phyloP scores from a whole-genome alignment of 2,888 invertebrate species.

The Lacanobia wlatinum region DNA sequence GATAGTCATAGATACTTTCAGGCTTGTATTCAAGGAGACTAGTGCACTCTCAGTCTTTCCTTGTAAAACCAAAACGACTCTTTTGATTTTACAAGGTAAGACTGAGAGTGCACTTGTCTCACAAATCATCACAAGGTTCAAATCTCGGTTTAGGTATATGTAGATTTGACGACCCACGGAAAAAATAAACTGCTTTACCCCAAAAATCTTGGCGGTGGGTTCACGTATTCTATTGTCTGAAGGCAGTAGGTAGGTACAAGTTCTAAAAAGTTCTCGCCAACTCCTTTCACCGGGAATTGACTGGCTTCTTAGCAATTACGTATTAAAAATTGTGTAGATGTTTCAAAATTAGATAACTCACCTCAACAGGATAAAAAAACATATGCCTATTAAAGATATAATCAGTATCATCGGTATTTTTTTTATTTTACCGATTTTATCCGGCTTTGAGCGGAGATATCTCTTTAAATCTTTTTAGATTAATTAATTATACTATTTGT shows the following conservation, averaged over 20 bases:
- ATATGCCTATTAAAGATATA: not conserved
- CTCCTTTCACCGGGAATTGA: not conserved
- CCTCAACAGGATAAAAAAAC: not conserved
- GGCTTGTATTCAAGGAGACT: not conserved
- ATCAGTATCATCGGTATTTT: not conserved
- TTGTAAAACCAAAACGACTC: not conserved
- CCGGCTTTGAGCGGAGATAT: constrained; percentile 4
- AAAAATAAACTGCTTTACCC: not conserved
- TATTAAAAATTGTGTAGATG: constrained; percentile 3
- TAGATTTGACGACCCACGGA: not conserved
- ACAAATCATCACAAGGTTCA: not conserved
- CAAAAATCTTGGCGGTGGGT: not conserved
- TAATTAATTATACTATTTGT: constrained; percentile 1
- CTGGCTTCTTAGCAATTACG: not conserved
- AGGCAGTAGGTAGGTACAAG: not conserved
- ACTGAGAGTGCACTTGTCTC: too few species aligned
- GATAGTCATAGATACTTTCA: not conserved
- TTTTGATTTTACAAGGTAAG: too few species aligned
- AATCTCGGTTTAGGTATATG: not conserved
- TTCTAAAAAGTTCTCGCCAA: not conserved
- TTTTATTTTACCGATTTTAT: constrained; percentile 14
- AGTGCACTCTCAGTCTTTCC: not conserved
- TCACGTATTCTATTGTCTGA: not conserved
- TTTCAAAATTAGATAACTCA: not conserved
- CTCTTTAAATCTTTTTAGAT: not conserved